Conservation (phyloP, 37 sponge, comb jelly and placozoan genomes). For the Halisarca cf. caerulea region DNA sequence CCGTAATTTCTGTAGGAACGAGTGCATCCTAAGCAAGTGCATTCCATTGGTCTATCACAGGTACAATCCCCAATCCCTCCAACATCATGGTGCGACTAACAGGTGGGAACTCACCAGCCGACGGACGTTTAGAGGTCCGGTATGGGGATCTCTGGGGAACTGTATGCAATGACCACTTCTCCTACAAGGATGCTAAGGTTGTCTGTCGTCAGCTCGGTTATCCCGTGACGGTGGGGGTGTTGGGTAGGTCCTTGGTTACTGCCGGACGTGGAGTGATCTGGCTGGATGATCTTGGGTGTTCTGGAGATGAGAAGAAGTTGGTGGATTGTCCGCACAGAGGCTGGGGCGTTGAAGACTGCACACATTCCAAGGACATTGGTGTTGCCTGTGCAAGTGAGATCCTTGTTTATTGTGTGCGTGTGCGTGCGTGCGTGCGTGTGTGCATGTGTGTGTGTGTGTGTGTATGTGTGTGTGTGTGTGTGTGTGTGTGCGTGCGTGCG, state of each 20-base stretch:
- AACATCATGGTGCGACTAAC: background rate
- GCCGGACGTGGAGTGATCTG: background rate
- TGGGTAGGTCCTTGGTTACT: background rate
- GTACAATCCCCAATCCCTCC: background rate
- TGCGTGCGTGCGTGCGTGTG: background rate
- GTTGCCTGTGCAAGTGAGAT: background rate
- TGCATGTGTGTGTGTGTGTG: background rate
- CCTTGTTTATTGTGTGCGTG: background rate
- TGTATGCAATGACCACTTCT: background rate
- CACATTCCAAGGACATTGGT: slow-evolving; percentile 5
- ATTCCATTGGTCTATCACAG: background rate
- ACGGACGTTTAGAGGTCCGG: slow-evolving; percentile 4
- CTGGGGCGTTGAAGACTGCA: slow-evolving; percentile 29
- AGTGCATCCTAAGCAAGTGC: too few relatives aligned
- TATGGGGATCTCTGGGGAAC: slow-evolving; percentile 6
- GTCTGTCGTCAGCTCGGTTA: slow-evolving; percentile 13
- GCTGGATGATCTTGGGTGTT: slow-evolving; percentile 5
- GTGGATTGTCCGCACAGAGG: slow-evolving; percentile 4
- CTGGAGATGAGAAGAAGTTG: slow-evolving; percentile 14
- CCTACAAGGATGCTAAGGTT: background rate
- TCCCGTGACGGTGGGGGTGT: background rate
- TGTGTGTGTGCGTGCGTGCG: background rate
- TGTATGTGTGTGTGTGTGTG: background rate
- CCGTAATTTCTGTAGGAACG: too few relatives aligned
- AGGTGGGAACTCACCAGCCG: background rate